phyloP scores from a whole-genome alignment of 2,888 invertebrate genomes.

The Drosophila helvetica region DNA sequence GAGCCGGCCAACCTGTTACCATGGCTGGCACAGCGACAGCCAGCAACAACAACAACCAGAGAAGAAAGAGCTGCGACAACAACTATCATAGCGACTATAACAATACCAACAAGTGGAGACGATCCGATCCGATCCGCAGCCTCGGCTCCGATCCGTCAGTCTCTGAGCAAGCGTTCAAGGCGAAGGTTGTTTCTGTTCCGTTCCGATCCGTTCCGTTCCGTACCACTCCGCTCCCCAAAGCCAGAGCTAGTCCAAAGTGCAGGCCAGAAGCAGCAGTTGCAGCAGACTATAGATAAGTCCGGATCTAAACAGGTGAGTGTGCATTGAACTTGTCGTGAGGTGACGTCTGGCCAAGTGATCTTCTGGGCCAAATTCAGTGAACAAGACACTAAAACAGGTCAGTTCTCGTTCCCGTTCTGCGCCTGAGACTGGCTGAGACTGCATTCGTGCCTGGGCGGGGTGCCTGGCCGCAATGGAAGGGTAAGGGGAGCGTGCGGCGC shows the following conservation, averaged over 20 bases:
- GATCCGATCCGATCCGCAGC: conserved; percentile 43
- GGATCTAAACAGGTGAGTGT: conserved; percentile 62
- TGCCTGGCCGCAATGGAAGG: conserved; percentile 1
- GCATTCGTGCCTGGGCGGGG: conserved; percentile 34
- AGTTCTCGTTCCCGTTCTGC: conserved; percentile 44
- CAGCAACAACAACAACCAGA: conserved; percentile 6
- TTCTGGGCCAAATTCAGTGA: conserved; percentile 13
- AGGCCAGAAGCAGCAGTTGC: conserved; percentile 36
- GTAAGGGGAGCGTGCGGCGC: conserved; percentile 17
- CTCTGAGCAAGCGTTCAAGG: conserved; percentile 78
- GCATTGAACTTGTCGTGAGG: conserved; percentile 23
- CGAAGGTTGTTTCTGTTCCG: conserved; percentile 77
- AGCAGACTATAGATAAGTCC: conserved; percentile 36
- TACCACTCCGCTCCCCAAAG: conserved; percentile 11
- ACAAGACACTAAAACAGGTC: conserved; percentile 59
- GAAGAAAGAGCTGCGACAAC: conserved; percentile 3
- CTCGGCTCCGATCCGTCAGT: conserved; percentile 67
- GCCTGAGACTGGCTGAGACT: conserved; percentile 28
- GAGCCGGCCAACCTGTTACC: conserved; percentile 55
- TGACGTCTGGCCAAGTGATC: conserved; percentile 42
- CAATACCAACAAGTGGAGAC: conserved; percentile 56
- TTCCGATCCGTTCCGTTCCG: conserved; percentile 2
- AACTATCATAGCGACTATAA: conserved; percentile 50
- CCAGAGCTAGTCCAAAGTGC: conserved; percentile 60
- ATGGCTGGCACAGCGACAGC: conserved; percentile 31